These are phyloP conservation scores for Candoia aspera DNA, from an alignment of 2,113 vertebrate species.

Conservation along the genomic window DNA sequence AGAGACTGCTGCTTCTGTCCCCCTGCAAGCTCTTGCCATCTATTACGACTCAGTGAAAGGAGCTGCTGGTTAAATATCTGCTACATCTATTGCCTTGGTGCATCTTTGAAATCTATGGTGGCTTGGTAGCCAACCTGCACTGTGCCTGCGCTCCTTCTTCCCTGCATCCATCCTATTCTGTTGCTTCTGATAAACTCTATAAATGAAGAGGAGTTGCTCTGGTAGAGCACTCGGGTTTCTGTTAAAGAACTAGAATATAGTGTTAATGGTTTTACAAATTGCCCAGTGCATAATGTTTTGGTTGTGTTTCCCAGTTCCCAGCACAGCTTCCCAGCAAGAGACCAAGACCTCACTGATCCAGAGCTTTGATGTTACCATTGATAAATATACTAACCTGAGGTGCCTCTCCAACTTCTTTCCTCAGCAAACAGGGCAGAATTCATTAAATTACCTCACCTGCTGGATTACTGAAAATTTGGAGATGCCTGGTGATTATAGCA, in stretches of 20 bases:
- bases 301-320: neutral
- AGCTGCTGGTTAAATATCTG: neutral
- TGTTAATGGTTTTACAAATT: neutral
- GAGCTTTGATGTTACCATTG: neutral
- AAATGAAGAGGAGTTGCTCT: neutral
- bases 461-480: neutral
- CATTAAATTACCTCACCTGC: neutral
- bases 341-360: neutral
- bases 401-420: neutral
- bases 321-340: neutral
- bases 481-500: neutral
- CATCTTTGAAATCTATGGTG: neutral
- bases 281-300: neutral
- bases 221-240: neutral
- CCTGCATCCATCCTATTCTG: neutral
- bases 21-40: neutral
- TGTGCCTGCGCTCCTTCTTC: neutral
- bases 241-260: neutral
- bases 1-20: neutral
- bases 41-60: neutral
- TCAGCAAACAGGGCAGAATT: neutral
- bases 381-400: neutral
- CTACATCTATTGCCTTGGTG: neutral
- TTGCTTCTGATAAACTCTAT: neutral
- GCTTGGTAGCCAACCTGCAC: neutral